Percentiles rank a stretch among this genome's conserved stretches.
phyloP scores from a whole-genome alignment of 2,888 invertebrate species.

The Caenorhabditis sp. region DNA sequence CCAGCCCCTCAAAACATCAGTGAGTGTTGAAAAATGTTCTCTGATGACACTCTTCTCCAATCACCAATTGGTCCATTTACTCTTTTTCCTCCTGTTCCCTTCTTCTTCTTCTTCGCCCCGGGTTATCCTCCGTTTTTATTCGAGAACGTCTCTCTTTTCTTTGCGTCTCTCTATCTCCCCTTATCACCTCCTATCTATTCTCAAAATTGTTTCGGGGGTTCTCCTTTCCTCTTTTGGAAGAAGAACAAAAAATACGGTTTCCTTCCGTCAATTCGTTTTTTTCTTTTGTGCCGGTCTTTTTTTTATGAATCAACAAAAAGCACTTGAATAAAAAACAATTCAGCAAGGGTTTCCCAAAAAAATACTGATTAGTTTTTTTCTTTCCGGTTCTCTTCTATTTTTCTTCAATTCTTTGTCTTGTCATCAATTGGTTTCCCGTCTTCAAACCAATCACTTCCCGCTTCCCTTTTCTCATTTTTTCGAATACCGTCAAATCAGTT shows the following conservation, averaged over 20 bases:
- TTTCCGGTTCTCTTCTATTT: not conserved
- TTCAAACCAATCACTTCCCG: slow-evolving; percentile 9
- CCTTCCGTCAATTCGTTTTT: not conserved
- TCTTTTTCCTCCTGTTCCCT: not conserved
- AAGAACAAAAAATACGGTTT: slow-evolving; percentile 5
- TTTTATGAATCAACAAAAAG: not conserved
- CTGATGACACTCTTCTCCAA: not conserved
- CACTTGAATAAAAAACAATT: not conserved
- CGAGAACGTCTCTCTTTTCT: slow-evolving; percentile 7
- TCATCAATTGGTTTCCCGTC: slow-evolving; percentile 4
- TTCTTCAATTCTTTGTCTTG: not conserved
- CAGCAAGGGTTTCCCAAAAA: not conserved
- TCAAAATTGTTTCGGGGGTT: slow-evolving; percentile 31
- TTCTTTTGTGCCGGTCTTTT: not conserved
- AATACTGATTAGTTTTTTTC: slow-evolving; percentile 4
- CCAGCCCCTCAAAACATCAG: not conserved
- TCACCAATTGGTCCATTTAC: slow-evolving; percentile 30
- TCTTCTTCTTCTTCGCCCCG: slow-evolving; percentile 8
- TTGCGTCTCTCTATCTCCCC: slow-evolving; percentile 27
- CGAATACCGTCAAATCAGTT: slow-evolving; percentile 3
- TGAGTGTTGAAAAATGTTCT: no score
- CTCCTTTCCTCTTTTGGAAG: not conserved
- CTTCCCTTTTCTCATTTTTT: slow-evolving; percentile 9
- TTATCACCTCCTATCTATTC: slow-evolving; percentile 35
- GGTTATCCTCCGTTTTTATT: slow-evolving; percentile 10